Percentiles rank a stretch among this genome's conserved stretches.
These are phyloP conservation scores for Epinephelus coioides DNA, from an alignment of 2,797 vertebrate species.

Conservation along the genomic window DNA sequence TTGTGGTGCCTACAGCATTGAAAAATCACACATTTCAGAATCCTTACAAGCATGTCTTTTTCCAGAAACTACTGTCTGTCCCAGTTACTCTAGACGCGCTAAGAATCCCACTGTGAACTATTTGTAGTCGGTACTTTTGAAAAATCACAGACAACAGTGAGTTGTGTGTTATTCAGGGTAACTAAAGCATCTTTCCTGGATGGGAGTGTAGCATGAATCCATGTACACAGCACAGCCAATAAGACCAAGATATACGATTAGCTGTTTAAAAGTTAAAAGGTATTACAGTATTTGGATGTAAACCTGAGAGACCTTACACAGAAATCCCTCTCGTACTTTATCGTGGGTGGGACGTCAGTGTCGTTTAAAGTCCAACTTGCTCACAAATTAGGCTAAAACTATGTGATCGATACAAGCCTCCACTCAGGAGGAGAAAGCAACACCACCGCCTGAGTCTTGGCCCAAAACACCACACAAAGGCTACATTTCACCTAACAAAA, in stretches of 20 bases:
- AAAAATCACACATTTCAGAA: background rate
- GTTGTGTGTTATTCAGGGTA: background rate
- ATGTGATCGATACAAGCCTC: slow-evolving; percentile 35
- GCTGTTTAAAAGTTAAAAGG: slow-evolving; percentile 21
- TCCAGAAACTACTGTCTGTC: background rate
- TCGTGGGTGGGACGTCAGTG: background rate
- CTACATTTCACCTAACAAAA: slow-evolving; percentile 27
- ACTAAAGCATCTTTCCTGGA: background rate
- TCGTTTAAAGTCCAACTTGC: slow-evolving; percentile 27
- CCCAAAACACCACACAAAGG: slow-evolving; percentile 23
- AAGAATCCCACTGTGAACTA: background rate
- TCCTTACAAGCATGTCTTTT: background rate
- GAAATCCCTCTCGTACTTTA: slow-evolving; percentile 8
- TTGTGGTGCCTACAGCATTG: background rate
- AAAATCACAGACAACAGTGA: background rate
- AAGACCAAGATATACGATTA: background rate
- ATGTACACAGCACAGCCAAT: slow-evolving; percentile 3
- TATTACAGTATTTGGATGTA: slow-evolving; percentile 27
- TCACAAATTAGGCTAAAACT: slow-evolving; percentile 44
- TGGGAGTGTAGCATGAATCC: background rate
- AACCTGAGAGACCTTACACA: slow-evolving; percentile 19
- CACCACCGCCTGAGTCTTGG: slow-evolving; percentile 11
- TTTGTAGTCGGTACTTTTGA: background rate
- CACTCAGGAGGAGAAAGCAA: slow-evolving; percentile 17
- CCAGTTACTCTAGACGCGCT: background rate